These are phyloP conservation scores for Sebastes elongatus DNA, from an alignment of 2,797 vertebrate genomes.

Conservation along the genomic window DNA sequence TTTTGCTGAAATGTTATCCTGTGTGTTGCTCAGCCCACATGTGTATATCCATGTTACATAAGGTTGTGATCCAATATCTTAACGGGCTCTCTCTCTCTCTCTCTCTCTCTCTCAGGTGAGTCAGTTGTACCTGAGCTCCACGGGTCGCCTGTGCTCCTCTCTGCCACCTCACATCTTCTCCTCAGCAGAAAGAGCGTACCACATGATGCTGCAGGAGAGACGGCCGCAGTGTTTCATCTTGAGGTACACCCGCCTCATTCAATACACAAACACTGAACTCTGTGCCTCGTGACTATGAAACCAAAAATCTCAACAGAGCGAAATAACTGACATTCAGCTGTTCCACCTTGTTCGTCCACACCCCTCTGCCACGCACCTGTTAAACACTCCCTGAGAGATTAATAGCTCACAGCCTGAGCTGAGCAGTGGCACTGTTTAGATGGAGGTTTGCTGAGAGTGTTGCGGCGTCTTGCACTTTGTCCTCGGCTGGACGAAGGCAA, in stretches of 20 bases:
- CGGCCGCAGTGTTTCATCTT: constrained; percentile 92
- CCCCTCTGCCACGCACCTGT: constrained; percentile 40
- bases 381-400: constrained; percentile 64
- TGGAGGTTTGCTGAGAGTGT: constrained; percentile 55
- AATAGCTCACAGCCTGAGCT: constrained; percentile 48
- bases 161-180: constrained; percentile 96
- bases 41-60: constrained; percentile 15
- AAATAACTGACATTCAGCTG: constrained; percentile 23
- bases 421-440: constrained; percentile 55
- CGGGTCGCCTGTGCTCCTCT: constrained; percentile 88
- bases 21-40: not conserved
- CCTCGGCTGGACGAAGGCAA: constrained; percentile 52
- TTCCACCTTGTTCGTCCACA: constrained; percentile 27
- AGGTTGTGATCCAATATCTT: not conserved
- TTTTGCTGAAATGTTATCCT: constrained; percentile 15
- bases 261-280: not conserved
- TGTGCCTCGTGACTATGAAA: not conserved
- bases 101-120: constrained; percentile 85
- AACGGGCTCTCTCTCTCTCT: constrained; percentile 2
- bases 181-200: constrained; percentile 91
- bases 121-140: constrained; percentile 91
- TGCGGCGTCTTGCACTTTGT: constrained; percentile 50
- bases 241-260: constrained; percentile 80
- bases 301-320: not conserved
- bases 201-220: constrained; percentile 92